Percentiles rank a stretch among this genome's conserved stretches.
Conservation (phyloP, 1,140 invertebrate genomes). For the Palaemon carinicauda region DNA sequence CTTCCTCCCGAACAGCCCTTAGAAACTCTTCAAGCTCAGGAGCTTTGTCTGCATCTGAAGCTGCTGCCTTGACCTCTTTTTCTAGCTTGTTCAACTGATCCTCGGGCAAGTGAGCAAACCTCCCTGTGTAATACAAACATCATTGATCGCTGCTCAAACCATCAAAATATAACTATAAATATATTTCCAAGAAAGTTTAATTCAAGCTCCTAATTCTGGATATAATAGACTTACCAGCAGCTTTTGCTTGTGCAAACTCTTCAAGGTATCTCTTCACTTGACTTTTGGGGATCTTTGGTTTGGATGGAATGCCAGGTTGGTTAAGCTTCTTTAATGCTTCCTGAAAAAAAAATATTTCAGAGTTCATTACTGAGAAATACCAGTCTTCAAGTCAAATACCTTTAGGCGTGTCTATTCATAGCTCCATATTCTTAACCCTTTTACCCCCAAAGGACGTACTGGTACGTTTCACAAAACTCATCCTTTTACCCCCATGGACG, state of each 20-base stretch:
- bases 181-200: neutral
- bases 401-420: neutral
- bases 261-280: slow-evolving; percentile 34
- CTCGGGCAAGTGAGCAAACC: slow-evolving; percentile 47
- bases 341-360: neutral
- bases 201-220: neutral
- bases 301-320: slow-evolving; percentile 3
- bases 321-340: slow-evolving; percentile 26
- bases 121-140: slow-evolving; percentile 17
- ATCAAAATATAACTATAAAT: neutral
- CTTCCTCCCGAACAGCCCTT: slow-evolving; percentile 39
- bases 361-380: neutral
- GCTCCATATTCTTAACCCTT: neutral
- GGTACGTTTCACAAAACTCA: too few species aligned
- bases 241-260: slow-evolving; percentile 45
- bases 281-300: slow-evolving; percentile 26
- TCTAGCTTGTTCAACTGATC: slow-evolving; percentile 49
- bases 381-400: neutral
- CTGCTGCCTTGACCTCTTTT: slow-evolving; percentile 53
- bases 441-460: too few species aligned
- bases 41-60: slow-evolving; percentile 44
- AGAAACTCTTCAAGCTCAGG: slow-evolving; percentile 51
- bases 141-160: neutral
- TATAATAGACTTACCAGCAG: slow-evolving; percentile 21
- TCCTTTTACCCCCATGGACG: too few species aligned